Percentiles rank a stretch among this genome's conserved stretches.
phyloP scores from a whole-genome alignment of 1,140 invertebrate species.

The Globodera ellingtonae region DNA sequence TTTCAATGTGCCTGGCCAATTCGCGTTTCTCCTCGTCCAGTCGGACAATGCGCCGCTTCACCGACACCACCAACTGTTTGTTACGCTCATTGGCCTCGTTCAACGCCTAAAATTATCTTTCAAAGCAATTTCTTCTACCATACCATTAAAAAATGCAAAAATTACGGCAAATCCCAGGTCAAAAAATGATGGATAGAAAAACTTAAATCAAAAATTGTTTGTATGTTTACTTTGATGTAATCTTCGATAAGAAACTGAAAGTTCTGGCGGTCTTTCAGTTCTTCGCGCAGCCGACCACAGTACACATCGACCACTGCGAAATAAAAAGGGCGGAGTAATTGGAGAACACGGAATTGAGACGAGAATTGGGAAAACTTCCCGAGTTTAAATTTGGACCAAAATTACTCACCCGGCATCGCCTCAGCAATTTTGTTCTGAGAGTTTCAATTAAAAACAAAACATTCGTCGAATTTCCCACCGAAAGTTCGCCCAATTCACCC shows the following conservation, averaged over 20 bases:
- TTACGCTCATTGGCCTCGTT: slow-evolving; percentile 33
- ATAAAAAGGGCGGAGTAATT: too few species aligned
- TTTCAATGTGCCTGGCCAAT: slow-evolving; percentile 31
- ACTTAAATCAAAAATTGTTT: too few species aligned
- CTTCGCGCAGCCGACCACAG: slow-evolving; percentile 15
- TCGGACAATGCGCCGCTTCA: slow-evolving; percentile 21
- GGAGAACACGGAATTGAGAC: background rate
- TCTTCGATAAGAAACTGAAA: slow-evolving; percentile 29
- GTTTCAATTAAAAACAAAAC: background rate
- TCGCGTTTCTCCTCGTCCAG: slow-evolving; percentile 35
- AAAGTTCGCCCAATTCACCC: slow-evolving; percentile 38
- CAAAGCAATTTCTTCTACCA: background rate
- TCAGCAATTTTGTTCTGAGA: slow-evolving; percentile 32
- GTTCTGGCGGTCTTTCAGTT: slow-evolving; percentile 36
- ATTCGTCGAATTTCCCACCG: slow-evolving; percentile 5
- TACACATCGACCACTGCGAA: slow-evolving; percentile 15
- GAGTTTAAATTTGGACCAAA: background rate
- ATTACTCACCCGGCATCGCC: slow-evolving; percentile 18
- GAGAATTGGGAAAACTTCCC: background rate
- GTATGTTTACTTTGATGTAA: slow-evolving; percentile 18
- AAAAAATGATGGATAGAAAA: too few species aligned
- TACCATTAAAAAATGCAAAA: too few species aligned
- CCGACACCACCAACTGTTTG: slow-evolving; percentile 28
- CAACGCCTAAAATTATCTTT: slow-evolving; percentile 6
- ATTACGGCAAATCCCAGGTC: too few species aligned